Evolutionary conservation across 2,113 vertebrate genomes (phyloP).

Genomic region (Empidonax traillii): DNA sequence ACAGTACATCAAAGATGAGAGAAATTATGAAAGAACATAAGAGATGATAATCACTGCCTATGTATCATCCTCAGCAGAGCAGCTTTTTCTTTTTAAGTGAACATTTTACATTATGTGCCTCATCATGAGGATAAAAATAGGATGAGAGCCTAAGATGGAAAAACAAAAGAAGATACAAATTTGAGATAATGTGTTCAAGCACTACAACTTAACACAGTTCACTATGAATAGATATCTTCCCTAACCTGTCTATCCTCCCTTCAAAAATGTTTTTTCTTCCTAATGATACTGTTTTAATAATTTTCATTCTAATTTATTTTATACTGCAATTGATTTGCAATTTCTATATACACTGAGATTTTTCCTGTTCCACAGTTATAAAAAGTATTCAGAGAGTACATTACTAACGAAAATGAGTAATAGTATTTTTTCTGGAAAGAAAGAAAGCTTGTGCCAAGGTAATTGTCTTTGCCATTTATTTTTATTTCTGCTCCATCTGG

Average conservation of each 20-base stretch:
- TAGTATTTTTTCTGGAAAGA: not conserved
- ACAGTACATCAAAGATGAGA: not conserved
- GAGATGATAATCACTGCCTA: not conserved
- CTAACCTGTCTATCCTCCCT: not conserved
- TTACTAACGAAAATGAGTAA: not conserved
- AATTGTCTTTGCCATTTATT: not conserved
- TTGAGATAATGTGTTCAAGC: not conserved
- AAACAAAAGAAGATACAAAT: not conserved
- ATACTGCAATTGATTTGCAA: not conserved
- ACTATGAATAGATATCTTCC: not conserved
- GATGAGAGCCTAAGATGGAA: not conserved
- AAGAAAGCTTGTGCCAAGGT: not conserved
- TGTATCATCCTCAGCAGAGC: not conserved
- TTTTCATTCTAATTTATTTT: not conserved
- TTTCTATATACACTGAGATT: not conserved
- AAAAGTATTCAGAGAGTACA: not conserved
- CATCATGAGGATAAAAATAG: not conserved
- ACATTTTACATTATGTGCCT: constrained; percentile 2
- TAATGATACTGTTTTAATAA: not conserved
- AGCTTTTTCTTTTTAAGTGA: constrained; percentile 6
- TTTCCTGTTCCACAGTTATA: not conserved
- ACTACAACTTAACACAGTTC: not conserved
- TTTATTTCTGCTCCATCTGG: not conserved
- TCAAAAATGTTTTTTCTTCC: not conserved
- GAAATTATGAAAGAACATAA: constrained; percentile 12